phyloP scores from a whole-genome alignment of 2,888 invertebrate genomes.

The Amphipoea oculea region DNA sequence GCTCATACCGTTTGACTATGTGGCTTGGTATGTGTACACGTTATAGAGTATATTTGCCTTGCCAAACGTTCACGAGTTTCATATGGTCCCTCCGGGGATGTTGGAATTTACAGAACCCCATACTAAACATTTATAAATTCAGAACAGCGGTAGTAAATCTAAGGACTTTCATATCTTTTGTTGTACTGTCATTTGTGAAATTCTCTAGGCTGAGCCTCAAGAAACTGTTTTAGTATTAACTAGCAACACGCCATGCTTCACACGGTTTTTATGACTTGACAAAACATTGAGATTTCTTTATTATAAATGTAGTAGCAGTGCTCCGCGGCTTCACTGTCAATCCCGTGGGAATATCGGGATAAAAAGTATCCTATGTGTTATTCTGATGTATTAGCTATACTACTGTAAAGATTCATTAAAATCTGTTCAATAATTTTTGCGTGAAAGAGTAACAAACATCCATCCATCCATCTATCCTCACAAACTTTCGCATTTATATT shows the following conservation, averaged over 20 bases:
- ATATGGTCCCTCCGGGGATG: constrained; percentile 8
- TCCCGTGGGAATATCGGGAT: no score
- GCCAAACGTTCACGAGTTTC: constrained; percentile 25
- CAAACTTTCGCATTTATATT: no score
- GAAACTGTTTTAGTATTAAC: background rate
- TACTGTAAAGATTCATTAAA: no score
- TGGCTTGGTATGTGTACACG: background rate
- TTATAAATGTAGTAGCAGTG: no score
- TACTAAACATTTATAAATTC: constrained; percentile 16
- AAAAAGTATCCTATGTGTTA: no score
- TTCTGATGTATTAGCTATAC: no score
- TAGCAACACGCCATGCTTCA: background rate
- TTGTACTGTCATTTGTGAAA: background rate
- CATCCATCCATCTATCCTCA: no score
- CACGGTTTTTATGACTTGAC: background rate
- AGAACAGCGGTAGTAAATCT: background rate
- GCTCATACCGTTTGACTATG: background rate
- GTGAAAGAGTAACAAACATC: no score
- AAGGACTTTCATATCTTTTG: constrained; percentile 4
- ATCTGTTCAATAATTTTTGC: no score
- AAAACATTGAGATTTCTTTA: background rate
- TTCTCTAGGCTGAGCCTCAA: background rate
- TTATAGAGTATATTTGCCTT: constrained; percentile 29
- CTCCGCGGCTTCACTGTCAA: no score
- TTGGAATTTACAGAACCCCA: background rate